Evolutionary conservation across 2,797 vertebrate species (phyloP), one percentile per base, ranked within the genome.

Genomic region (Petrocephalus schoutedeni): DNA sequence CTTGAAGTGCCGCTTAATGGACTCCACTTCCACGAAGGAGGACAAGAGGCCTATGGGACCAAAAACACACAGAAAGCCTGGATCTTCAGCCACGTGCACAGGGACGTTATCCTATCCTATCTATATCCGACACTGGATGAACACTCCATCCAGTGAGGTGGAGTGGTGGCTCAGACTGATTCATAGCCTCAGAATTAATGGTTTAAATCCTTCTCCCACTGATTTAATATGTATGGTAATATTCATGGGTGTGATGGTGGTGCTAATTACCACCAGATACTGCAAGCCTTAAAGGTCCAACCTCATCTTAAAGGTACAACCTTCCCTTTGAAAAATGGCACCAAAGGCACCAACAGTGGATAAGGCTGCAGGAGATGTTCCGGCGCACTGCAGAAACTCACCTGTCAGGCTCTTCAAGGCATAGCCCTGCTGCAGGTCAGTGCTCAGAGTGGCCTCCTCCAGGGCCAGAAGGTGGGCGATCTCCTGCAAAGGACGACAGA

Each of bases 401-500:
- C 98, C 98, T 91, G 98, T 99, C 90, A 99, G 96, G 89, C 98
- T 99, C 93, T 99, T 99, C 91, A 99, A 96, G 67, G 98, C 98
- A 14, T 99, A 99, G 85, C 98, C 98, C 92, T 99, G 98, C 92
- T 99, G 98, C 90, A 99, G 91, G 90, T 99, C 98, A 3, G 98
- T 99, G 93, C 97, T 99, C 89, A 99, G 94, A 0, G 98, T 99
- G 1, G 98, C 98, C 90, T 99, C 98, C 90, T 99, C 98, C 93
- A 99, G 93, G 19, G 98, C 96, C 32, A 99, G 93, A 77, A 99
- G 95, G 91, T 98, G 98, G 90, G 98, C 98, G 74, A 99, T 99
- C 95, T 99, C 98, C 98, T 99, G 89, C 64, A 86, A 86, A 83
- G 74, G 32, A 85, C 1, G 8, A 84, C 51, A 56, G 12, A 87